A percentile compares a stretch with the other conserved stretches of the same genome.
Conservation (phyloP, 2,797 vertebrate genomes). For the Phataginus tetradactyla region DNA sequence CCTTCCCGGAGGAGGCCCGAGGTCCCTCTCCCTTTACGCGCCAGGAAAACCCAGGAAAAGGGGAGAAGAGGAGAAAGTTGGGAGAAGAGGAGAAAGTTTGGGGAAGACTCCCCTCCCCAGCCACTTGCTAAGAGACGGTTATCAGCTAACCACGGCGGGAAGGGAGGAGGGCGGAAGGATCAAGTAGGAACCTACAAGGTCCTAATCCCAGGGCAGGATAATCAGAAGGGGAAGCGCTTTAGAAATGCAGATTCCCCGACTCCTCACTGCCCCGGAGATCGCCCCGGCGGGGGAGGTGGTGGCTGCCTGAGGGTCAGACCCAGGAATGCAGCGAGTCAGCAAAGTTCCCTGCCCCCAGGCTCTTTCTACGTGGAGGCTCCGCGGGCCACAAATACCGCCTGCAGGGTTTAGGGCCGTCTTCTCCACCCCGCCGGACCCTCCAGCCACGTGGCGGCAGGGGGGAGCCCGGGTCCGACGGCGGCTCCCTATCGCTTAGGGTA, state of each 20-base stretch:
- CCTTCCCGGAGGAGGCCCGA: accelerated
- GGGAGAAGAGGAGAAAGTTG: background rate
- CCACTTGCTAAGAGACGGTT: background rate
- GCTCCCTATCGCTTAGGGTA: background rate
- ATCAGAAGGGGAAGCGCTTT: background rate
- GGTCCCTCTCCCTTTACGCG: accelerated
- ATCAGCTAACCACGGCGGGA: background rate
- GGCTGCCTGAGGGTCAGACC: accelerated
- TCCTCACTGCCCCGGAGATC: background rate
- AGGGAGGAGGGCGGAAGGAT: accelerated
- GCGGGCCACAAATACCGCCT: accelerated
- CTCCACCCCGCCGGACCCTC: background rate
- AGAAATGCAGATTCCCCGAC: background rate
- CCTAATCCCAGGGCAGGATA: accelerated
- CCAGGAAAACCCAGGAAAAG: background rate
- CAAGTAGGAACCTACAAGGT: accelerated
- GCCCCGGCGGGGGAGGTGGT: background rate
- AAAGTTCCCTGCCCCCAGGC: background rate
- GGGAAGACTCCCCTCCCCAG: background rate
- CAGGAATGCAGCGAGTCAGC: background rate
- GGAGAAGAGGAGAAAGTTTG: background rate
- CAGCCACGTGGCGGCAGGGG: background rate
- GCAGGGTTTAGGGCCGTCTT: background rate
- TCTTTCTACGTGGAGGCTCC: background rate
- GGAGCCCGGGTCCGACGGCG: accelerated